Percentiles rank a stretch among this genome's conserved stretches.
phyloP scores from a whole-genome alignment of 2,797 vertebrate species.

The Mus minutoides region DNA sequence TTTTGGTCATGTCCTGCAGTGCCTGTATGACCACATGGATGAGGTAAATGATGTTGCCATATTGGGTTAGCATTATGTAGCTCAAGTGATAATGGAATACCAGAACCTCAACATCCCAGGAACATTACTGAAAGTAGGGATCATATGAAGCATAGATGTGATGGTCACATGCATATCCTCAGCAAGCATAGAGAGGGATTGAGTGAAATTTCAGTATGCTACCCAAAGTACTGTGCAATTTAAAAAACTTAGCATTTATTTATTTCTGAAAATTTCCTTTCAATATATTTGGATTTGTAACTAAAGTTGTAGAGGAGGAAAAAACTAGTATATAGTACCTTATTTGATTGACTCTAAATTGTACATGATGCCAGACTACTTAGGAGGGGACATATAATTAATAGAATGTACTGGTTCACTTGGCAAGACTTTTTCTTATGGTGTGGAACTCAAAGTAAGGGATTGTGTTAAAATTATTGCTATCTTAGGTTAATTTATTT shows the following conservation, averaged over 20 bases:
- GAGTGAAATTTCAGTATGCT: not conserved
- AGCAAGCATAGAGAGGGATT: not conserved
- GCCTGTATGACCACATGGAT: not conserved
- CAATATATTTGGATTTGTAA: not conserved
- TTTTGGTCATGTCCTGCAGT: not conserved
- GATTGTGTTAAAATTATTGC: not conserved
- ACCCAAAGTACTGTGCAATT: not conserved
- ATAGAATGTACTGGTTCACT: not conserved
- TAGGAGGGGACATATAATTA: not conserved
- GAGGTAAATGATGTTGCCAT: not conserved
- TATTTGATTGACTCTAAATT: not conserved
- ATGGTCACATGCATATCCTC: not conserved
- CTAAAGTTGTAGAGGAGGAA: not conserved
- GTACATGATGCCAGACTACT: not conserved
- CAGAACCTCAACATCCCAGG: not conserved
- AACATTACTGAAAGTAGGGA: not conserved
- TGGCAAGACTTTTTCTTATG: not conserved
- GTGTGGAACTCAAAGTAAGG: not conserved
- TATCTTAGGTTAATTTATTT: slow-evolving; percentile 20
- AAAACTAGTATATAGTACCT: not conserved
- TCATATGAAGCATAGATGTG: not conserved
- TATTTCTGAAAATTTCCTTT: not conserved
- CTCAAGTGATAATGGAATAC: not conserved
- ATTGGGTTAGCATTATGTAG: not conserved
- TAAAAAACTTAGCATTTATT: not conserved